phyloP scores from a whole-genome alignment of 2,888 invertebrate genomes.

The Sipunculus nudus region DNA sequence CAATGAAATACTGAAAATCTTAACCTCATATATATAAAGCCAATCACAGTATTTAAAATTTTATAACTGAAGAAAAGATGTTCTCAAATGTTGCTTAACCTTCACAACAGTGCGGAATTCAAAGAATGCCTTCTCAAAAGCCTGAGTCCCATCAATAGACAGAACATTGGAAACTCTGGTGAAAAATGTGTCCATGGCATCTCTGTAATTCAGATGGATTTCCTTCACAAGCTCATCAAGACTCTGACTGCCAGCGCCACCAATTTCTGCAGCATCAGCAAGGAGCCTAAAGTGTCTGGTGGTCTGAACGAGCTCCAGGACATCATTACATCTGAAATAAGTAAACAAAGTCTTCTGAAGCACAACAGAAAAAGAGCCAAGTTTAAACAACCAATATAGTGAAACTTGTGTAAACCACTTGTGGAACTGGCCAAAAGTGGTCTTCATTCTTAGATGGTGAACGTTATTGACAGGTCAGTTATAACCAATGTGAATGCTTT shows the following conservation, averaged over 20 bases:
- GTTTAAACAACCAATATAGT: not conserved
- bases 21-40: no score
- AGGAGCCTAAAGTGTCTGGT: slow-evolving; percentile 64
- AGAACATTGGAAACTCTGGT: slow-evolving; percentile 52
- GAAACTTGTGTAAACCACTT: no score
- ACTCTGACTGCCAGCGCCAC: slow-evolving; percentile 64
- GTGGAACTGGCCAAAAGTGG: no score
- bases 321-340: slow-evolving; percentile 63
- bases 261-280: slow-evolving; percentile 63
- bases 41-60: no score
- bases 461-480: no score
- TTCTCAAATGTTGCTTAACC: no score
- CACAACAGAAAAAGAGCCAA: not conserved
- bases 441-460: no score
- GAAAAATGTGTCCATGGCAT: slow-evolving; percentile 62
- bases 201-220: slow-evolving; percentile 59
- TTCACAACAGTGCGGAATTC: slow-evolving; percentile 63
- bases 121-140: slow-evolving; percentile 65
- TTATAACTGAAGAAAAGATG: no score
- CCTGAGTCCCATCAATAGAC: slow-evolving; percentile 61
- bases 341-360: not conserved
- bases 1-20: no score
- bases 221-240: slow-evolving; percentile 65
- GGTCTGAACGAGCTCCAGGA: slow-evolving; percentile 65
- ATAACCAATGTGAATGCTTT: no score